phyloP scores from a whole-genome alignment of 2,797 vertebrate genomes.

The Cossypha dichroa region DNA sequence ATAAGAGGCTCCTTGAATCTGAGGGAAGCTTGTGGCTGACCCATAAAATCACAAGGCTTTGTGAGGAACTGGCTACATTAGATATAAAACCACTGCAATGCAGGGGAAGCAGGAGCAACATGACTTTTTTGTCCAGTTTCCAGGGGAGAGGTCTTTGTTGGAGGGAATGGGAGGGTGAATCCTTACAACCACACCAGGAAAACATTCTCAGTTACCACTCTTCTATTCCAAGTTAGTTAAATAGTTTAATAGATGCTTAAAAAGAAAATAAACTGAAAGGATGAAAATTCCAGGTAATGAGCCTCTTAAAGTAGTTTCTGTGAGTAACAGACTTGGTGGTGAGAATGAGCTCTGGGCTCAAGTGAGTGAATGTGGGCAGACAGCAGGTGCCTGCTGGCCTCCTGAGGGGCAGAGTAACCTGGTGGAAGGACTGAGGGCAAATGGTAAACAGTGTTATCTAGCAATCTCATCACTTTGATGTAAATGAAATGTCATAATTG shows the following conservation, averaged over 20 bases:
- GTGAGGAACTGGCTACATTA: neutral
- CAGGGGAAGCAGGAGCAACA: neutral
- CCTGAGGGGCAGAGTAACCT: constrained; percentile 5
- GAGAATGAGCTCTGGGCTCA: neutral
- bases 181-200: neutral
- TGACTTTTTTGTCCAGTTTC: neutral
- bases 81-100: neutral
- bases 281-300: neutral
- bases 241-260: neutral
- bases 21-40: neutral
- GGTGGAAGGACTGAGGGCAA: neutral
- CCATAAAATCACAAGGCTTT: neutral
- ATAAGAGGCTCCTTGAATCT: neutral
- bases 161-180: neutral
- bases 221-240: neutral
- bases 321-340: neutral
- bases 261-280: neutral
- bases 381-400: neutral
- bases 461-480: constrained; percentile 47
- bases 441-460: constrained; percentile 26
- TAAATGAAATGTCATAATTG: constrained; percentile 41
- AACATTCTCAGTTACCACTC: neutral
- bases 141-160: neutral
- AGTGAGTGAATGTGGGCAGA: neutral
- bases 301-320: neutral